Conservation (phyloP, 2,888 invertebrate species). For the Myathropa florea region DNA sequence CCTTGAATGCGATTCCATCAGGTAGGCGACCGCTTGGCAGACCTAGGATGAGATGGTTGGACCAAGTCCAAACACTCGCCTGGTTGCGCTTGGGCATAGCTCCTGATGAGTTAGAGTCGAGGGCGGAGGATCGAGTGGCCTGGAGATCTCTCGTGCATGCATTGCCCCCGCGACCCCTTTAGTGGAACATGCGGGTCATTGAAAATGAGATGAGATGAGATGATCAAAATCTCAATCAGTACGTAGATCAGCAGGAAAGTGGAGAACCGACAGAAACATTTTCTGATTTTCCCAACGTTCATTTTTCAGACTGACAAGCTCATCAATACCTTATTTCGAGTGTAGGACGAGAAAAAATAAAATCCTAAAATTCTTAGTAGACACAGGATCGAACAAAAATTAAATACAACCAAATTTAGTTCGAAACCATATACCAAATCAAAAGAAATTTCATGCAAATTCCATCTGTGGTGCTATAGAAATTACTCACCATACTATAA, state of each 20-base stretch:
- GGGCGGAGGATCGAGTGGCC: too few species aligned
- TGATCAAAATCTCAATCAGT: constrained; percentile 3
- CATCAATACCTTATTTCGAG: constrained; percentile 34
- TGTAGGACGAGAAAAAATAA: neutral
- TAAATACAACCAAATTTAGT: neutral
- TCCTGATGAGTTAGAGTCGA: too few species aligned
- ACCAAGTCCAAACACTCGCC: too few species aligned
- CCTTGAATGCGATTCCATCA: too few species aligned
- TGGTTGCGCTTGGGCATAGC: too few species aligned
- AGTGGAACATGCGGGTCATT: too few species aligned
- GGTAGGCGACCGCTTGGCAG: too few species aligned
- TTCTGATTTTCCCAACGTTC: constrained; percentile 19
- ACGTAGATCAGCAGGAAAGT: constrained; percentile 7
- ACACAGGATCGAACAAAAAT: neutral
- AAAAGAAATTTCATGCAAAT: neutral
- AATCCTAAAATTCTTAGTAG: neutral
- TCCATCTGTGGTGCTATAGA: constrained; percentile 2
- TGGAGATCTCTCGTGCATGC: too few species aligned
- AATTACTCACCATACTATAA: constrained; percentile 27
- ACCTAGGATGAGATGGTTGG: too few species aligned
- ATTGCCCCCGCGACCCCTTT: too few species aligned
- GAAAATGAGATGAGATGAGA: too few species aligned
- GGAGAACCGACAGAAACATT: constrained; percentile 7
- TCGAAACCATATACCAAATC: constrained; percentile 6
- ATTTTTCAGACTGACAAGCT: constrained; percentile 10